phyloP scores from a whole-genome alignment of 2,797 vertebrate species.

The Sebastes baramenuke region DNA sequence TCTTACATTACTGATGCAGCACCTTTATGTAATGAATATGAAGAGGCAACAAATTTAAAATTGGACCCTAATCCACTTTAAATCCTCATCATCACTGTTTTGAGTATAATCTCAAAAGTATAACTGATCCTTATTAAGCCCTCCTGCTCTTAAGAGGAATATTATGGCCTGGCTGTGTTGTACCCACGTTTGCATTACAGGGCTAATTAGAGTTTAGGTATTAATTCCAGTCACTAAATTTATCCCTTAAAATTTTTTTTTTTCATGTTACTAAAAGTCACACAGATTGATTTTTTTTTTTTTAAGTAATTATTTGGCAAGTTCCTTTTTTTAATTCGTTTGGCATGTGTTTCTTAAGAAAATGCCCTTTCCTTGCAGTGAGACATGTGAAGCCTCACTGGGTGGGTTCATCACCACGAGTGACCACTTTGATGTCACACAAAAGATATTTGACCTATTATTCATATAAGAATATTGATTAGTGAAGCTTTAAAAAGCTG shows the following conservation, averaged over 20 bases:
- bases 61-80: slow-evolving; percentile 7
- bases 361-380: not conserved
- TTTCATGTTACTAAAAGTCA: not conserved
- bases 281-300: not conserved
- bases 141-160: not conserved
- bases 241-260: not conserved
- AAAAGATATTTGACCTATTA: not conserved
- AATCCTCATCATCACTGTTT: slow-evolving; percentile 11
- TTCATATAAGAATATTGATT: not conserved
- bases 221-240: not conserved
- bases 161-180: not conserved
- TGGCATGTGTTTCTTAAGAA: not conserved
- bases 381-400: not conserved
- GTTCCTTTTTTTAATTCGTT: too few species aligned
- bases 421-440: not conserved
- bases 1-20: not conserved
- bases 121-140: slow-evolving; percentile 12
- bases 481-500: not conserved
- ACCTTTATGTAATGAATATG: slow-evolving; percentile 1
- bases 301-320: not conserved
- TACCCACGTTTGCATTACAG: not conserved
- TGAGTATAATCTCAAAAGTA: slow-evolving; percentile 19
- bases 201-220: not conserved
- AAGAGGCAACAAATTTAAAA: not conserved
- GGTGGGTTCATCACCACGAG: too few species aligned